Percentiles rank a stretch among this genome's conserved stretches.
These are phyloP conservation scores for Aradus depressus DNA, from an alignment of 2,888 invertebrate genomes.

Conservation along the genomic window DNA sequence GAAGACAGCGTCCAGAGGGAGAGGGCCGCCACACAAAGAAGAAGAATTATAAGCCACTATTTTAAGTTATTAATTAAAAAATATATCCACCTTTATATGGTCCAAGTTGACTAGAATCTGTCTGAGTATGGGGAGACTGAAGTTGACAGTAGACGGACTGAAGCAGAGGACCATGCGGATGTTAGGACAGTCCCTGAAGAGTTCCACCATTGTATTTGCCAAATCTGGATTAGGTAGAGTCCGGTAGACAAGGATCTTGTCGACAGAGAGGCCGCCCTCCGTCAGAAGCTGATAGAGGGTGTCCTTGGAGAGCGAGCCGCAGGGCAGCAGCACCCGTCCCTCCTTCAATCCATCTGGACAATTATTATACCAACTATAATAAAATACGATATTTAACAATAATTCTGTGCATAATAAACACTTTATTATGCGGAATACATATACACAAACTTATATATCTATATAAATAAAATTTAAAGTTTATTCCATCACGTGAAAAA, in stretches of 20 bases:
- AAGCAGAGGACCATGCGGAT: conserved; percentile 29
- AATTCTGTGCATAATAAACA: too few species aligned
- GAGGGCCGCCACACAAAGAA: not conserved
- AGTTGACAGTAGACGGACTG: conserved; percentile 32
- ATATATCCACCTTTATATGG: conserved; percentile 17
- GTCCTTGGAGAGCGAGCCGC: conserved; percentile 29
- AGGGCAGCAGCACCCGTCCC: conserved; percentile 29
- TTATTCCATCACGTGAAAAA: too few species aligned
- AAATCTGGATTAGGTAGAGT: conserved; percentile 29
- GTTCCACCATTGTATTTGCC: conserved; percentile 21
- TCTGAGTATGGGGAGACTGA: conserved; percentile 25
- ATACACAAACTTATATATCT: too few species aligned
- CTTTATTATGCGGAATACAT: too few species aligned
- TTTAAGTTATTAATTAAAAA: conserved; percentile 6
- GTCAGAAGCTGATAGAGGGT: conserved; percentile 23
- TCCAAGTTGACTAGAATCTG: conserved; percentile 14
- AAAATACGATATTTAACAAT: too few species aligned
- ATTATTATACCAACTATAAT: too few species aligned
- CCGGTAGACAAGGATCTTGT: conserved; percentile 29
- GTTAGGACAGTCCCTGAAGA: conserved; percentile 7
- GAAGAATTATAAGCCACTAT: not conserved
- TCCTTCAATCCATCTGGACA: conserved; percentile 25
- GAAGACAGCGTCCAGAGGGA: not conserved
- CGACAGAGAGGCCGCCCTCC: conserved; percentile 23
- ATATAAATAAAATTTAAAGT: too few species aligned